Evolutionary conservation across 2,113 vertebrate species (phyloP).

Genomic region (Cervus canadensis): DNA sequence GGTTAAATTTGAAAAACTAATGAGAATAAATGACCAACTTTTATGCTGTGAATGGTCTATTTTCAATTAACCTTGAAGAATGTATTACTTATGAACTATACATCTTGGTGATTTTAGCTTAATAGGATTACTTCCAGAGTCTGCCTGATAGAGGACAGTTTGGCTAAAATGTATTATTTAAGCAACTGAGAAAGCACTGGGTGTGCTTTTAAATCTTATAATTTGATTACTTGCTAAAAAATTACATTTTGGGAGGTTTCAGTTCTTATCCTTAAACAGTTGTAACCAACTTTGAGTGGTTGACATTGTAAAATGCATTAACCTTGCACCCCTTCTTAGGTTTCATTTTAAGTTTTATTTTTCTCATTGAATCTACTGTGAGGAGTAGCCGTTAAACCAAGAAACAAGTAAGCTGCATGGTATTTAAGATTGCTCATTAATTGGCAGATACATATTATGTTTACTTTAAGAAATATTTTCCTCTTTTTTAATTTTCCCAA

Average conservation of each 20-base stretch:
- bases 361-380: conserved; percentile 25
- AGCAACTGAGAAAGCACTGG: conserved; percentile 38
- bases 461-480: conserved; percentile 44
- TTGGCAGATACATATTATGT: conserved; percentile 2
- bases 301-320: conserved; percentile 37
- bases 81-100: conserved; percentile 50
- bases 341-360: conserved; percentile 49
- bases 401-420: conserved; percentile 28
- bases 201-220: conserved; percentile 45
- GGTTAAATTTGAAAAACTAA: conserved; percentile 50
- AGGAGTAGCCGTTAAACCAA: conserved; percentile 16
- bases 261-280: conserved; percentile 45
- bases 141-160: conserved; percentile 35
- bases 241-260: conserved; percentile 19
- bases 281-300: neutral
- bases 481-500: conserved; percentile 30
- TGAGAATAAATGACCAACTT: conserved; percentile 35
- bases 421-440: conserved; percentile 40
- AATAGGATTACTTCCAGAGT: conserved; percentile 55
- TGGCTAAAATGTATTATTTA: conserved; percentile 52
- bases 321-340: neutral
- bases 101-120: conserved; percentile 38
- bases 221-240: conserved; percentile 56
- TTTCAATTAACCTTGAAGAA: conserved; percentile 57
- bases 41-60: neutral